Evolutionary conservation across 1,140 invertebrate species (phyloP).

Genomic region (Phymorhynchus buccinoides): DNA sequence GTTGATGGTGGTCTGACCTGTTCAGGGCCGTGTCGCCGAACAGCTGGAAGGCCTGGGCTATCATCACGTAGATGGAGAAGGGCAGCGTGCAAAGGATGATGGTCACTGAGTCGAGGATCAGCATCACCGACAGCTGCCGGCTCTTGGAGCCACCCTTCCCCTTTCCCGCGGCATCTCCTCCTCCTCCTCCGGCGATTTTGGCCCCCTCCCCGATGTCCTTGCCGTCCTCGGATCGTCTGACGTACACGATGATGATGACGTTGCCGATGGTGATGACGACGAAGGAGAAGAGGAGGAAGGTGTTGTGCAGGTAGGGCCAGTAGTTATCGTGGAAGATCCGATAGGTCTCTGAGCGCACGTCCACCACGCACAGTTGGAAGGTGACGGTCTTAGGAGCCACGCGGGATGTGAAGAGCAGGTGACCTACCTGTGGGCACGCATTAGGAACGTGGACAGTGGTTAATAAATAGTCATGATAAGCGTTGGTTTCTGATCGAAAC

Average conservation of each 20-base stretch:
- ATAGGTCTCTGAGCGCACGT: constrained; percentile 37
- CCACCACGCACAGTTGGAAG: constrained; percentile 54
- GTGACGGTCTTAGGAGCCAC: constrained; percentile 44
- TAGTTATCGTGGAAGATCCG: constrained; percentile 46
- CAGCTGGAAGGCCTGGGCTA: constrained; percentile 40
- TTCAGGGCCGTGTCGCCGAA: constrained; percentile 19
- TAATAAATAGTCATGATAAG: too few relatives aligned
- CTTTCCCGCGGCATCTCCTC: too few relatives aligned
- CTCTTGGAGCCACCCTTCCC: constrained; percentile 33
- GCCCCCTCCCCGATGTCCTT: constrained; percentile 6
- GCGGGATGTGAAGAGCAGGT: constrained; percentile 54
- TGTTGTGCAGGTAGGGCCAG: constrained; percentile 61
- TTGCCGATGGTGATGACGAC: constrained; percentile 62
- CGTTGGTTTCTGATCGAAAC: too few relatives aligned
- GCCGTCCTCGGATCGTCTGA: constrained; percentile 46
- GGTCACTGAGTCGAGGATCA: constrained; percentile 59
- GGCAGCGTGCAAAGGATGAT: constrained; percentile 62
- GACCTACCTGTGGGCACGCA: constrained; percentile 43
- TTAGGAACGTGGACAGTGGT: too few relatives aligned
- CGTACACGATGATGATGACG: constrained; percentile 58
- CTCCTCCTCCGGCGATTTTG: constrained; percentile 9
- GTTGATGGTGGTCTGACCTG: too few relatives aligned
- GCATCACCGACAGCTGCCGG: constrained; percentile 59
- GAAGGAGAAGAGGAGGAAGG: constrained; percentile 58
- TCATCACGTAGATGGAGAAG: constrained; percentile 51